Base-by-base conservation (phyloP, 2,113 vertebrate genomes). In the Malurus alboscapulatus region DNA sequence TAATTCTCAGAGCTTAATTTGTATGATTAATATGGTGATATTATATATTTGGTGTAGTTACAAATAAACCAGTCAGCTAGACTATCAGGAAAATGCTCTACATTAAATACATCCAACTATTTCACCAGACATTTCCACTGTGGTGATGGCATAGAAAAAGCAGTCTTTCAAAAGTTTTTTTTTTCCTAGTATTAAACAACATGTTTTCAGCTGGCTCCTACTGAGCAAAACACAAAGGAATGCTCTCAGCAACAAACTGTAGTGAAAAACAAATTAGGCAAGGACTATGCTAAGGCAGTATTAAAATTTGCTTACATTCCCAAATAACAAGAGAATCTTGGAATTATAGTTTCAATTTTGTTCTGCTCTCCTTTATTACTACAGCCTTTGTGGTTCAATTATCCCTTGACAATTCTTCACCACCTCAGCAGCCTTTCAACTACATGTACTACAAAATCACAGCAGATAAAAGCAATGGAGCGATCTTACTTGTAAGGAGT, bases 341-440 rank as follows among this genome's bases (percentile, higher is more conserved):
- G 62, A 96, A 73, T 94, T 87, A 93, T 5, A 47, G 66, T 54
- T 75, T 87, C 69, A 65, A 1, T 93, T 96, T 96, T 91, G 44
- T 53, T 71, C 36, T 80, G 13, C 82, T 17, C 27, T 87, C 57
- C 26, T 82, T 93, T 80, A 62, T 92, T 73, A 58, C 44, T 59
- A 54, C 38, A 74, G 55, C 19, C 38, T 71, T 71, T 62, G 54
- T 53, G 47, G 45, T 77, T 91, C 74, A 85, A 32, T 55, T 81
- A 62, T 74, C 87, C 51, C 67, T 29, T 51, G 66, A 50, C 53
- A 88, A 87, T 84, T 84, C 57, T 34, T 65, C 38, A 57, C 53
- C 4, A 34, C 34, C 51, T 90, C 38, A 83, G 67, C 50, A 95
- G 66, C 25, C 61, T 87, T 92, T 87, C 73, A 79, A 83, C 53